These are phyloP conservation scores for Psittacula echo DNA, from an alignment of 2,797 vertebrate species.

Conservation along the genomic window DNA sequence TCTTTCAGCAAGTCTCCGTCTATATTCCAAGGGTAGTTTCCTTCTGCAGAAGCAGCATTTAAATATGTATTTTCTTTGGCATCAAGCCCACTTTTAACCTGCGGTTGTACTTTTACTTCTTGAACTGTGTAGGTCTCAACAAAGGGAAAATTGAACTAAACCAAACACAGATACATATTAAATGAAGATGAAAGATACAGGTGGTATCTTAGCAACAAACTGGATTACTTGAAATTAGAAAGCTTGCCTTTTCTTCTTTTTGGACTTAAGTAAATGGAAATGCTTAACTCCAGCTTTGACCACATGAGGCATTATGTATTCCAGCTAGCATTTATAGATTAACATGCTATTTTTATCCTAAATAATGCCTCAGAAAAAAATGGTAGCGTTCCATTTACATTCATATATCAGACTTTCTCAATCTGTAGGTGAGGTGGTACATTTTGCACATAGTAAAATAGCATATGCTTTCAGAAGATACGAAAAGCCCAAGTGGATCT, in stretches of 20 bases:
- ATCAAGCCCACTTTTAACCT: conserved; percentile 42
- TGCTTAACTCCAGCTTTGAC: not conserved
- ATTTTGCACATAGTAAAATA: not conserved
- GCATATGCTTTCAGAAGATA: not conserved
- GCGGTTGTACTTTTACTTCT: conserved; percentile 84
- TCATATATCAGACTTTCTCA: not conserved
- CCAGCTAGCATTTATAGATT: not conserved
- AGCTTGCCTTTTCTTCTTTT: not conserved
- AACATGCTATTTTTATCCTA: not conserved
- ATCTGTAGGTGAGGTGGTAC: not conserved
- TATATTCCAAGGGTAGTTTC: conserved; percentile 88
- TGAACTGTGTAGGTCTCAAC: conserved; percentile 88
- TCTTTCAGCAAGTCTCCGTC: conserved; percentile 92
- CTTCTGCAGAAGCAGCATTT: conserved; percentile 76
- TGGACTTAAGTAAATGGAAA: not conserved
- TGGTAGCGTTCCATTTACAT: not conserved
- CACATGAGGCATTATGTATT: not conserved
- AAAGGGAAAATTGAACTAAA: conserved; percentile 93
- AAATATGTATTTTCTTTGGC: conserved; percentile 62
- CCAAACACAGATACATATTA: conserved; percentile 41
- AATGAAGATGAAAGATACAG: not conserved
- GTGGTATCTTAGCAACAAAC: not conserved
- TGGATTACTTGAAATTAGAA: conserved; percentile 9
- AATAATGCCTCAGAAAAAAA: not conserved
- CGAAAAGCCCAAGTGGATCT: not conserved